phyloP scores from a whole-genome alignment of 2,888 invertebrate species.

The Stenurella melanura region DNA sequence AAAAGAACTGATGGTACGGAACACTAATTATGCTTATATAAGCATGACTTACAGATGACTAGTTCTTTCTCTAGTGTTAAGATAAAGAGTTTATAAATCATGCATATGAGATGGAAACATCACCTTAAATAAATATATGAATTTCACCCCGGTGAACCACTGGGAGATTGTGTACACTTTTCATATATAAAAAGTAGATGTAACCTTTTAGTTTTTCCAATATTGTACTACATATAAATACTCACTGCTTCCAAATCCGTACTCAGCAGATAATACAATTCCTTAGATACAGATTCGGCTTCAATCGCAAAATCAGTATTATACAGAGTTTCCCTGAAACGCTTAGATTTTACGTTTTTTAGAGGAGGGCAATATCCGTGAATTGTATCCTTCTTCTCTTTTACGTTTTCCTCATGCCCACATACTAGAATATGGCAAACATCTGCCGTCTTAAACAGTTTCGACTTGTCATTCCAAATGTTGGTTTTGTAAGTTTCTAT shows the following conservation, averaged over 20 bases:
- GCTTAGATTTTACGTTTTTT: constrained; percentile 81
- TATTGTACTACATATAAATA: constrained; percentile 27
- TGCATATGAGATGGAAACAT: no score
- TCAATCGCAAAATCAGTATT: constrained; percentile 81
- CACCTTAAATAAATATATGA: no score
- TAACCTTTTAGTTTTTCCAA: no score
- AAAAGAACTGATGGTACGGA: no score
- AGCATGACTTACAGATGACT: no score
- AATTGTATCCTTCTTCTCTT: constrained; percentile 68
- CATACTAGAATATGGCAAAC: constrained; percentile 79
- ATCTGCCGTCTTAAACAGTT: constrained; percentile 83
- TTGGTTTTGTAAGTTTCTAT: constrained; percentile 82
- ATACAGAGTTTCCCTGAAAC: constrained; percentile 79
- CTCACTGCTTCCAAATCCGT: constrained; percentile 79
- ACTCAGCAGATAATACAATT: constrained; percentile 78
- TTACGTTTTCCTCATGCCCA: constrained; percentile 71
- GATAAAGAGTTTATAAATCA: no score
- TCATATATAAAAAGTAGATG: no score
- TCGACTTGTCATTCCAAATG: constrained; percentile 76
- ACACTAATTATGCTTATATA: no score
- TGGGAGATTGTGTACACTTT: no score
- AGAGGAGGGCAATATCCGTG: constrained; percentile 83
- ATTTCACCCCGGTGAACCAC: no score
- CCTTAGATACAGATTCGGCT: constrained; percentile 81
- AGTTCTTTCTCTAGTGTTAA: no score